phyloP scores from a whole-genome alignment of 2,797 vertebrate species.

The Acanthis flammea region DNA sequence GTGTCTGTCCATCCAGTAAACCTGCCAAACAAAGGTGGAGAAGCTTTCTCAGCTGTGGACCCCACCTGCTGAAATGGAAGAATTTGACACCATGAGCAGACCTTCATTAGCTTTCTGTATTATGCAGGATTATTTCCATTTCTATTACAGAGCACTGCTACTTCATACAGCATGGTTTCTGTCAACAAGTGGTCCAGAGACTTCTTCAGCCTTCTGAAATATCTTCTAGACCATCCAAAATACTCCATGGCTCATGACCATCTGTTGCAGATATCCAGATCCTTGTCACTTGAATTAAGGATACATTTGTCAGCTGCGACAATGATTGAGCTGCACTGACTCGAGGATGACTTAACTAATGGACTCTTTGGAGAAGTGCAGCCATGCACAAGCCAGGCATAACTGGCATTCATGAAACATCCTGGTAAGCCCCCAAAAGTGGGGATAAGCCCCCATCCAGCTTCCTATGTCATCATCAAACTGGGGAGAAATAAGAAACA shows the following conservation, averaged over 20 bases:
- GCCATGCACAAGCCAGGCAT: background rate
- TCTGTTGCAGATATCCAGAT: background rate
- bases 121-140: background rate
- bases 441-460: background rate
- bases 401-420: background rate
- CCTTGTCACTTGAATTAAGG: background rate
- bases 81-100: background rate
- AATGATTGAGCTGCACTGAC: background rate
- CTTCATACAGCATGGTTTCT: background rate
- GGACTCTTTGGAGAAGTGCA: background rate
- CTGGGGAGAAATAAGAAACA: background rate
- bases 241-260: background rate
- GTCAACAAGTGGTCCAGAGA: background rate
- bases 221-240: background rate
- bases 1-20: background rate
- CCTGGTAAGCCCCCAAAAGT: background rate
- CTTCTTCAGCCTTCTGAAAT: background rate
- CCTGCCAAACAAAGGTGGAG: background rate
- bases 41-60: background rate
- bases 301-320: background rate
- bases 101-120: background rate
- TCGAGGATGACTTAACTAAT: background rate
- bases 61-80: background rate
- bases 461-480: background rate
- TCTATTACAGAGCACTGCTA: background rate